Evolutionary conservation across 2,113 vertebrate genomes (phyloP), one percentile per base, ranked within the genome.

Genomic region (Cottus gobio): DNA sequence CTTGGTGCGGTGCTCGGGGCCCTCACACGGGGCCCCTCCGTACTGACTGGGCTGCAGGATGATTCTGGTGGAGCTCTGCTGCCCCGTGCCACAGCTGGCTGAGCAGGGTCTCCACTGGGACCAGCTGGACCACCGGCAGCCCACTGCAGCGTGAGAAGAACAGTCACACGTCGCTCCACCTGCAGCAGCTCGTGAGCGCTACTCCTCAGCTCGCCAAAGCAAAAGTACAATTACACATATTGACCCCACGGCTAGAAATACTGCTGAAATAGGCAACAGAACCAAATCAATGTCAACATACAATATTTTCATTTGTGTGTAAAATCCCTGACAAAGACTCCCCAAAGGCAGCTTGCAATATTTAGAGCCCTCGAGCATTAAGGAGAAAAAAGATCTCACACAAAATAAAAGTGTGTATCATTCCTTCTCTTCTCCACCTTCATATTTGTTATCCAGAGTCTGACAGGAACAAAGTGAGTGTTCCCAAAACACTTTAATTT

Each of bases 51-150:
- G 83, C 67, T 72, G 89, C 13, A 88, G 80, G 0, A 89, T 52
- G 3, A 34, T 58, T 24, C 95, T 93, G 58, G 20, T 90, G 65
- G 96, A 94, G 30, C 65, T 75, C 58, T 82, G 95, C 30, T 70
- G 79, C 0, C 95, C 95, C 0, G 58, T 44, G 10, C 96, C 95
- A 24, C 96, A 96, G 8, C 90, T 95, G 15, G 86, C 91, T 0
- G 95, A 96, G 86, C 96, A 96, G 0, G 90, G 76, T 12, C 89
- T 91, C 95, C 96, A 97, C 7, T 79, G 71, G 0, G 94, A 93
- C 96, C 96, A 96, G 60, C 77, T 84, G 2, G 94, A 93, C 96
- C 95, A 96, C 77, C 88, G 75, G 66, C 95, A 97, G 86, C 95
- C 93, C 69, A 93, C 94, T 94, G 26, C 1, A 78, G 57, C 2